Conservation (phyloP, 2,797 vertebrate species). For the Coendou prehensilis region DNA sequence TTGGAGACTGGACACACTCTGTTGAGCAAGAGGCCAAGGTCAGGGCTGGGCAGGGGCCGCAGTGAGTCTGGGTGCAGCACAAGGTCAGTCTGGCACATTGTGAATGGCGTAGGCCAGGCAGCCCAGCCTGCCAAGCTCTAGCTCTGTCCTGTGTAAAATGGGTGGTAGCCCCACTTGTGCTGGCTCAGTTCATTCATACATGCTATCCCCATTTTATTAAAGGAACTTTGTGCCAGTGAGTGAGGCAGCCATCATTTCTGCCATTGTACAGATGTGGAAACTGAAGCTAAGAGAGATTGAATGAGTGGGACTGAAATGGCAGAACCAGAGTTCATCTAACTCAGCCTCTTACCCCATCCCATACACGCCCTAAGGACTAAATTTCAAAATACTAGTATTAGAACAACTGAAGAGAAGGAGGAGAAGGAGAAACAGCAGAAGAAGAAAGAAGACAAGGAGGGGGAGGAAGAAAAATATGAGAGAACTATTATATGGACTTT, state of each 20-base stretch:
- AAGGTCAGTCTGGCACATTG: not conserved
- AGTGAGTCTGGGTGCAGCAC: not conserved
- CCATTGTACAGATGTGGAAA: not conserved
- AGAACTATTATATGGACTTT: not conserved
- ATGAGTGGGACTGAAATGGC: not conserved
- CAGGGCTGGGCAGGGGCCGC: not conserved
- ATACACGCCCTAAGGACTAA: not conserved
- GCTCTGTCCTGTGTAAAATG: not conserved
- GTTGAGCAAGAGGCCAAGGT: not conserved
- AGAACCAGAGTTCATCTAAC: not conserved
- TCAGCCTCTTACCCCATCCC: not conserved
- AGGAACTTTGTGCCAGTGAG: not conserved
- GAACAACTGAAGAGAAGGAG: too few relatives aligned
- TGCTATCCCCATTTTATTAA: not conserved
- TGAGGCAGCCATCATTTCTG: not conserved
- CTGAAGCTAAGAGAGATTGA: not conserved
- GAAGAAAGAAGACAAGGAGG: not conserved
- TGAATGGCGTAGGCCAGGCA: not conserved
- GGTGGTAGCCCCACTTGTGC: not conserved
- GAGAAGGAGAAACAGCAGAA: not conserved
- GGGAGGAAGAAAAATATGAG: not conserved
- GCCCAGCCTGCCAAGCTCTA: not conserved
- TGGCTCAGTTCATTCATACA: not conserved
- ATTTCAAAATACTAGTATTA: not conserved
- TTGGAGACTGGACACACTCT: not conserved